Evolutionary conservation across 2,797 vertebrate genomes (phyloP), one percentile per base, ranked within the genome.

Genomic region (Stomatorhinus walkeri): DNA sequence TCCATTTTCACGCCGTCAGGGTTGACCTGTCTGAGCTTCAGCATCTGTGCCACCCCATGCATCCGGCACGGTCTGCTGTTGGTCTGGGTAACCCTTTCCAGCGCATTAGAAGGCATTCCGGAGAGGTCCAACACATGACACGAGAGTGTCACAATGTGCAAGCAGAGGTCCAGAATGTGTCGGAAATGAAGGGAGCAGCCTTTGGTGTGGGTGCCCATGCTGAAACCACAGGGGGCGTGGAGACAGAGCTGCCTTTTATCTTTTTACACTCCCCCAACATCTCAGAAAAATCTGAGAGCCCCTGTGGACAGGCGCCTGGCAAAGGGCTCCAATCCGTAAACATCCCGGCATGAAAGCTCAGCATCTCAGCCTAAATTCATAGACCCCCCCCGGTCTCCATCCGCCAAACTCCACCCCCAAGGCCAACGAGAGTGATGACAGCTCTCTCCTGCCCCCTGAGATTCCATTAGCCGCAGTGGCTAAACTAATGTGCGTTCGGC

Each of bases 61-160:
- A 49, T 48, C 36, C n/a, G 4, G 59, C 40, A 46, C 7, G 19
- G 28, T 22, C 68, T 64, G 68, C 48, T 49, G 52, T 83, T 87
- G 36, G 72, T 87, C 72, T 68, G 76, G 51, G 49, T 40, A 51
- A 22, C 19, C 24, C 19, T 52, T 22, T 68, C 87, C 43, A n/a
- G 32, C 1, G 40, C 49, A 59, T 81, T 36, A 81, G 56, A 19
- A 46, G 43, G 43, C 87, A 68, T 43, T 51, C 49, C 16, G 52
- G 16, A 68, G 19, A 3, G n/a, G 22, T 79, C 72, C 85, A 76
- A 81, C 36, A 56, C 61, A 87, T 56, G 7, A 89, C 56, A 89
- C n/a, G 49, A 59, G 64, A 54, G 19, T 40, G 49, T 81, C 87
- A 49, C 87, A 22, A 40, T 72, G 61, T 81, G 64, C 85, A 43